Base-by-base conservation (phyloP, 1,140 invertebrate genomes). In the Prorops nasuta region DNA sequence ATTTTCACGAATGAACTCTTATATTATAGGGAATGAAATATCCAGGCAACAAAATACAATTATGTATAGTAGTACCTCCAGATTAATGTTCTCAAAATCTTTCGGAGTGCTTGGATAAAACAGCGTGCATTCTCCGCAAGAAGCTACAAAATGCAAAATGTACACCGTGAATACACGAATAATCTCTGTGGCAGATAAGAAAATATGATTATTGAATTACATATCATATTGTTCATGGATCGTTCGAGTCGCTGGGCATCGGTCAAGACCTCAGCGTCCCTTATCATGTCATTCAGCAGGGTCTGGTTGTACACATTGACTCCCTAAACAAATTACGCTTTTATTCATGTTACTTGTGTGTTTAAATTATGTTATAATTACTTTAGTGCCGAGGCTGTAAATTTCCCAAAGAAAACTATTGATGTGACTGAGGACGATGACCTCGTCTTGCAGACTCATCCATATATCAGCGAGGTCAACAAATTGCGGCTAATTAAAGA, bases 361-460 rank as follows among this genome's bases (percentile, higher is more conserved):
- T n/a, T n/a, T n/a, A n/a, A n/a, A n/a, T n/a, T n/a, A n/a, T n/a
- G n/a, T 28, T 20, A 38, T 51, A n/a, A 39, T 56, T 71, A 79
- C 74, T 60, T 72, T 74, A 20, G 77, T 65, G 55, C 76, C 77
- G 44, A 84, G 62, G 31, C 49, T 58, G 21, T 80, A 69, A 19
- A 86, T 44, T 36, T 77, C 71, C 21, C 69, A 74, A 39, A 83
- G 75, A 3, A 86, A 76, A 2, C 76, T 73, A 54, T 82, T 83
- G 2, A 83, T 71, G 10, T 77, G 79, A n/a, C 80, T 82, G 31
- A 87, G 62, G n/a, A 83, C 66, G 15, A 81, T 79, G 51, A 83
- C 81, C 41, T 83, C 78, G 51, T 86, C 80, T 61, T 87, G 84
- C 55, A 86, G 74, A 12, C 74, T 67, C 7, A 80, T 72, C 86